Conservation (phyloP, 2,888 invertebrate genomes). For the Platycnemis pennipes region DNA sequence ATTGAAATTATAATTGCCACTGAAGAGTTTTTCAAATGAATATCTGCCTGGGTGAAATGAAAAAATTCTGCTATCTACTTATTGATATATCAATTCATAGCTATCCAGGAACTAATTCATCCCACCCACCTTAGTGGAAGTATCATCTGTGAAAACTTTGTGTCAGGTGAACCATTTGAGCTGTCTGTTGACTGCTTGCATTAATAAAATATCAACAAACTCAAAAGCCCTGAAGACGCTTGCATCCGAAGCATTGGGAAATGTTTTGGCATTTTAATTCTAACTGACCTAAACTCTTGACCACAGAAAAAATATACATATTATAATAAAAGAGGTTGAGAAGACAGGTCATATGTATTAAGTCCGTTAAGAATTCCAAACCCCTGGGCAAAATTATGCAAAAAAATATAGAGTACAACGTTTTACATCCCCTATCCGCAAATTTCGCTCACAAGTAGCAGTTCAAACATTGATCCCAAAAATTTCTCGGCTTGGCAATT, state of each 20-base stretch:
- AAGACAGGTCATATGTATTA: too few species aligned
- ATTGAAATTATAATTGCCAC: background rate
- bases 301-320: too few species aligned
- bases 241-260: too few species aligned
- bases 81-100: too few species aligned
- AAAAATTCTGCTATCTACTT: too few species aligned
- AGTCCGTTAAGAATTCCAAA: background rate
- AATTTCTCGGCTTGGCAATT: conserved; percentile 17
- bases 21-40: background rate
- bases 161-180: background rate
- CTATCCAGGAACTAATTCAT: background rate
- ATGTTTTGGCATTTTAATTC: too few species aligned
- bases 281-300: too few species aligned
- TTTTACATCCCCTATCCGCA: background rate
- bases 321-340: too few species aligned
- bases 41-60: too few species aligned
- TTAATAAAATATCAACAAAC: too few species aligned
- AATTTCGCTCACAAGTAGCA: background rate
- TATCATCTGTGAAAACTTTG: background rate
- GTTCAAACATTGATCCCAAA: background rate
- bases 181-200: background rate
- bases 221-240: too few species aligned
- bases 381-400: background rate
- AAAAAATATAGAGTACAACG: background rate
- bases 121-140: background rate